phyloP scores from a whole-genome alignment of 2,888 invertebrate genomes.

The Lithodes maja region DNA sequence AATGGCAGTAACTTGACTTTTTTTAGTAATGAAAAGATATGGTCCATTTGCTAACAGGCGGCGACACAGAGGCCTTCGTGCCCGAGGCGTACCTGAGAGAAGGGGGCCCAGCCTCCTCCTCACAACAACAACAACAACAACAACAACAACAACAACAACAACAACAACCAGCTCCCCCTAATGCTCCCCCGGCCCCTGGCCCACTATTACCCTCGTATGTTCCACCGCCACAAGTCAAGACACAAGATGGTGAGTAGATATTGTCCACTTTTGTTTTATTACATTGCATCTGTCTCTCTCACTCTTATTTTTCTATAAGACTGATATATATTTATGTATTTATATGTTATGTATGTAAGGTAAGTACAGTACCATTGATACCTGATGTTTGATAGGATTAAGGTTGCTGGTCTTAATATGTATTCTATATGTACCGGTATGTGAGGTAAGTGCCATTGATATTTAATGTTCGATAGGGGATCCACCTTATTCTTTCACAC shows the following conservation, averaged over 20 bases:
- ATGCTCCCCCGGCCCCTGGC: conserved; percentile 69
- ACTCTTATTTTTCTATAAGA: no score
- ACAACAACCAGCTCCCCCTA: conserved; percentile 39
- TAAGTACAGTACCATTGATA: no score
- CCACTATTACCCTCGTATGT: conserved; percentile 70
- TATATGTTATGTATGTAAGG: no score
- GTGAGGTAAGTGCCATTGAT: no score
- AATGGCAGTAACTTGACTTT: neutral
- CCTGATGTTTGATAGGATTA: no score
- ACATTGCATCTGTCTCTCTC: no score
- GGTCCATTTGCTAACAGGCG: conserved; percentile 11
- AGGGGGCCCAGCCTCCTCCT: conserved; percentile 60
- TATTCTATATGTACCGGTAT: no score
- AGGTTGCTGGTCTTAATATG: no score
- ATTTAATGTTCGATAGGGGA: no score
- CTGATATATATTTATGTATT: no score
- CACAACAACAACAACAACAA: conserved; percentile 42
- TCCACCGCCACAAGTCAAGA: conserved; percentile 70
- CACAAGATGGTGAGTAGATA: conserved; percentile 70
- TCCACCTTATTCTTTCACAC: no score
- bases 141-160: conserved; percentile 21
- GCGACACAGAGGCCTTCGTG: conserved; percentile 67
- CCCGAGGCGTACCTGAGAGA: conserved; percentile 68
- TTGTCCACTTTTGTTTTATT: neutral
- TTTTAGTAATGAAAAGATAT: neutral